Conservation (phyloP, 2,113 vertebrate genomes). For the Chroicocephalus ridibundus region DNA sequence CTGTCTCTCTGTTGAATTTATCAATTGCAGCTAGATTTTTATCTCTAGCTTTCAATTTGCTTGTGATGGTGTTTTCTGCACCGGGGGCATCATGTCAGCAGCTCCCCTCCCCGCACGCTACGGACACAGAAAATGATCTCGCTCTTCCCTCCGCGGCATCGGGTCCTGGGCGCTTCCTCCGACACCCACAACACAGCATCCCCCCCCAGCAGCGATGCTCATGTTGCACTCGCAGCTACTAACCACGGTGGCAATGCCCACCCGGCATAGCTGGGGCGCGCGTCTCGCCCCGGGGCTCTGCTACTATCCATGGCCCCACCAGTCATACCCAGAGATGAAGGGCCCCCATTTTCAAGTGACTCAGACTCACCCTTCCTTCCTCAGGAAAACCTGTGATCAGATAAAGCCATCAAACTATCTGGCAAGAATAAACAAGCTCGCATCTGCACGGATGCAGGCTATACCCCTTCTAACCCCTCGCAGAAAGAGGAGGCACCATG, state of each 20-base stretch:
- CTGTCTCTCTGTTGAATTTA: slow-evolving; percentile 29
- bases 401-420: slow-evolving; percentile 73
- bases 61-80: neutral
- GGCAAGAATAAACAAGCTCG: slow-evolving; percentile 61
- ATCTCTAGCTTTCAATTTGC: slow-evolving; percentile 36
- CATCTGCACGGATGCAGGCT: slow-evolving; percentile 62
- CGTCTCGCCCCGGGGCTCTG: neutral
- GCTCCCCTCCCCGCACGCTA: neutral
- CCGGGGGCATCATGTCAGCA: neutral
- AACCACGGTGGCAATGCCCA: neutral
- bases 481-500: neutral
- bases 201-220: neutral
- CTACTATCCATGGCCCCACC: neutral
- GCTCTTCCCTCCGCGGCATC: neutral
- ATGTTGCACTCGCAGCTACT: neutral
- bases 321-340: slow-evolving; percentile 61
- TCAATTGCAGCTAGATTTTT: slow-evolving; percentile 24
- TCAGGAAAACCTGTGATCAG: slow-evolving; percentile 80
- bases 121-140: neutral
- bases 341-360: slow-evolving; percentile 61
- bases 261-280: neutral
- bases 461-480: slow-evolving; percentile 32
- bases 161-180: neutral
- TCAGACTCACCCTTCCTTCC: slow-evolving; percentile 80
- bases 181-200: neutral